phyloP scores from a whole-genome alignment of 2,888 invertebrate genomes.

The Flexamia atlantica region DNA sequence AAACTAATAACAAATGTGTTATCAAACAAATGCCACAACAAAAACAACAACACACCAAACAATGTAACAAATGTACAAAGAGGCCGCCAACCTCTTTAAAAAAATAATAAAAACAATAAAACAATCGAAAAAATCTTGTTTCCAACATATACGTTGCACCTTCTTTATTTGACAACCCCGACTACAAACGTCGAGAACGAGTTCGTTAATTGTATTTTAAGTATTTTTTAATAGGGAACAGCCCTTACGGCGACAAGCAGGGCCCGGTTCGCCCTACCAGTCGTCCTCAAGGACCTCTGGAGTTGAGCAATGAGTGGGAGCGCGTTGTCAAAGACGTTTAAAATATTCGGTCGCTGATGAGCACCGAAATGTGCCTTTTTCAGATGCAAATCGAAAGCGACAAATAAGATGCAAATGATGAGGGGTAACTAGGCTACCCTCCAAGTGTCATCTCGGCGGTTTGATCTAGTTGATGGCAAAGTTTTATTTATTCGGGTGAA shows the following conservation, averaged over 20 bases:
- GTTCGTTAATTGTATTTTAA: constrained; percentile 20
- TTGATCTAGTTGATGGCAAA: not conserved
- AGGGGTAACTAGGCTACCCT: constrained; percentile 5
- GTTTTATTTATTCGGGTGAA: not conserved
- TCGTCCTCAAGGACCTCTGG: constrained; percentile 29
- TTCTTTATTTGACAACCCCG: no score
- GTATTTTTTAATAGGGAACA: not conserved
- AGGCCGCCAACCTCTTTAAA: no score
- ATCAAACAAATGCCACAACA: no score
- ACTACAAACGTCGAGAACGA: not conserved
- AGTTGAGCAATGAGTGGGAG: constrained; percentile 50
- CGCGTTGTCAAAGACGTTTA: constrained; percentile 40
- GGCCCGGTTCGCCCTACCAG: constrained; percentile 17
- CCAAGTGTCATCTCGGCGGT: not conserved
- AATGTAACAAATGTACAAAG: no score
- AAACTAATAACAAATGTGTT: no score
- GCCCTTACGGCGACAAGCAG: not conserved
- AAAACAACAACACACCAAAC: no score
- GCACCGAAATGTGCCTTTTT: constrained; percentile 48
- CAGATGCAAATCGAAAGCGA: constrained; percentile 51
- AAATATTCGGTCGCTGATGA: constrained; percentile 34
- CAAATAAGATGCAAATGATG: constrained; percentile 49
- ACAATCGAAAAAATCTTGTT: no score
- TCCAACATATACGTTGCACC: no score
- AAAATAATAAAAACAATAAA: no score